Base-by-base conservation (phyloP, 2,888 invertebrate genomes). In the Nomada fucata region DNA sequence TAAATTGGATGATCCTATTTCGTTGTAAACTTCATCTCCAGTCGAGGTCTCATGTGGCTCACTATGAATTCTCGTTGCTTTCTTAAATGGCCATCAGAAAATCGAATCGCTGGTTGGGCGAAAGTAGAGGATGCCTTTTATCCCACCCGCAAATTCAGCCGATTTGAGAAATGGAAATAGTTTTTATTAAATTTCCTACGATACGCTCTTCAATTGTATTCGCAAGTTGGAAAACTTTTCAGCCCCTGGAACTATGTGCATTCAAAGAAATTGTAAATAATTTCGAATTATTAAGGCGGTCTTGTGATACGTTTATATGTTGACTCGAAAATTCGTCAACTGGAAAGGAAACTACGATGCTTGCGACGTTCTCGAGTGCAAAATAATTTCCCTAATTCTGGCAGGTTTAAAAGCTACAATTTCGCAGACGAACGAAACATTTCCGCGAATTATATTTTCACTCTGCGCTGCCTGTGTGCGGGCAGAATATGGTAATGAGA, bases 1-100 rank as follows among this genome's bases (percentile, higher is more conserved):
- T 76, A 82, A 82, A 82, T 79, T 82, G 57, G 65, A 79, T 70
- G 75, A 79, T 79, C 72, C 82, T 68, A 71, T 78, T 82, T 74
- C 77, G 68, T 52, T 68, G 71, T 68, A 77, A 77, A 83, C 77
- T 71, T 74, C 70, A 76, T 26, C 69, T 42, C 36, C 23, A 18
- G 61, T 20, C 11, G 18, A 10, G 68, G 18, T 67, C 55, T 68
- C 71, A 10, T 5, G 63, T 52, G 70, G 42, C 52, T 42, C 74
- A 42, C 73, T 29, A 47, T 15, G 55, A 42, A n/a, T 57, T n/a
- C 59, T 29, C 64, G n/a, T 55, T 29, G 42, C 47, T 59, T 50
- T 55, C 69, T 57, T 44, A 47, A 59, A 67, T 9, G 20, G 9
- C 57, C 71, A 60, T 64, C 61, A n/a, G 63, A 52, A 59, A 76